Conservation (phyloP, 1,140 invertebrate genomes). For the Chymomyza costata region DNA sequence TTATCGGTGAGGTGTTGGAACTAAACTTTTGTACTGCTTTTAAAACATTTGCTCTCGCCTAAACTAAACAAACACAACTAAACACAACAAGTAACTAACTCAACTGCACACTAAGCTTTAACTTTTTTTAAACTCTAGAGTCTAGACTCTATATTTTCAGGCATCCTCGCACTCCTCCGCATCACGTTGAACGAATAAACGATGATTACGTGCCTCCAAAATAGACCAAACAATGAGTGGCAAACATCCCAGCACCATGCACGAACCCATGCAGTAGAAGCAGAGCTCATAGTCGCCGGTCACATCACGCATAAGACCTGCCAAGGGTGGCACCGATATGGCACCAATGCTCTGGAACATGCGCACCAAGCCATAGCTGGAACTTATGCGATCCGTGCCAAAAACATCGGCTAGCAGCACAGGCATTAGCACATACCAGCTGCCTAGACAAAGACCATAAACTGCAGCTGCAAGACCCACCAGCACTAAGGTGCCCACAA, state of each 20-base stretch:
- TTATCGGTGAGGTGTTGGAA: conserved; percentile 65
- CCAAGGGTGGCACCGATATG: conserved; percentile 82
- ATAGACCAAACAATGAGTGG: conserved; percentile 77
- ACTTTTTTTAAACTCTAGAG: background rate
- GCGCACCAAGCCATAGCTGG: conserved; percentile 83
- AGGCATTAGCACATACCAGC: conserved; percentile 85
- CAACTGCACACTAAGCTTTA: conserved; percentile 7
- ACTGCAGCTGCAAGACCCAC: conserved; percentile 79
- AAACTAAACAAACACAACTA: conserved; percentile 34
- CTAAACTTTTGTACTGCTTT: conserved; percentile 33
- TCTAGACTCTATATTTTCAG: conserved; percentile 28
- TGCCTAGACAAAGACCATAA: conserved; percentile 83
- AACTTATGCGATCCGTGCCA: conserved; percentile 83
- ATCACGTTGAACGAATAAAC: conserved; percentile 50
- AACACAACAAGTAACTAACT: conserved; percentile 29
- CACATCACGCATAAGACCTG: conserved; percentile 81
- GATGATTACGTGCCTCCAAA: conserved; percentile 59
- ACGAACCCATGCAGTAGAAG: conserved; percentile 85
- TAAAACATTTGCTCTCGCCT: conserved; percentile 19
- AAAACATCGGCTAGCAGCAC: conserved; percentile 84
- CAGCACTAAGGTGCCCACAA: conserved; percentile 80
- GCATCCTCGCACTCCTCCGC: conserved; percentile 51
- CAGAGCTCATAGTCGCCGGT: conserved; percentile 83
- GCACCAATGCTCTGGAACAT: conserved; percentile 86
- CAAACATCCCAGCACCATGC: conserved; percentile 83